Evolutionary conservation across 2,888 invertebrate genomes (phyloP).

Genomic region (Drosophila recens): DNA sequence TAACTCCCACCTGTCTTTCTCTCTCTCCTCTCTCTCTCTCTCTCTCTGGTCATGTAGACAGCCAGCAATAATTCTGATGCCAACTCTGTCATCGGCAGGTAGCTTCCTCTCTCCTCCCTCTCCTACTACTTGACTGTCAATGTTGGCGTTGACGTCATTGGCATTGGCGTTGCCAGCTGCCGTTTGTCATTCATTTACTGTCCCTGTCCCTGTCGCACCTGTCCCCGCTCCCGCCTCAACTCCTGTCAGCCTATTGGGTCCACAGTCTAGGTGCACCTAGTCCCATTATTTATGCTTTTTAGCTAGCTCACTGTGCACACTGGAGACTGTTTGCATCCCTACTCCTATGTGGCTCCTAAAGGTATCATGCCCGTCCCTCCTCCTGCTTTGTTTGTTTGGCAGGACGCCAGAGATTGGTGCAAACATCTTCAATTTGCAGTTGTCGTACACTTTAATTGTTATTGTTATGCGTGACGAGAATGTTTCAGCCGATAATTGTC

Average conservation of each 20-base stretch:
- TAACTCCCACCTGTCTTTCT: slow-evolving; percentile 4
- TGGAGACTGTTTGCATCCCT: slow-evolving; percentile 40
- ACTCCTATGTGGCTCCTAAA: slow-evolving; percentile 3
- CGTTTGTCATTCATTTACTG: slow-evolving; percentile 75
- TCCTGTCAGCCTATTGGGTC: not conserved
- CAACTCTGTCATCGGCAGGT: slow-evolving; percentile 33
- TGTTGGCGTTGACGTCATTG: slow-evolving; percentile 79
- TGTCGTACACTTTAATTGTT: slow-evolving; percentile 81
- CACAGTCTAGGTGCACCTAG: slow-evolving; percentile 8
- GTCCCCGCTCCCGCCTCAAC: not conserved
- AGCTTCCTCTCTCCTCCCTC: not conserved
- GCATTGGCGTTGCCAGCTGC: slow-evolving; percentile 62
- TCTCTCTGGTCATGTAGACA: slow-evolving; percentile 65
- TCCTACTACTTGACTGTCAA: slow-evolving; percentile 53
- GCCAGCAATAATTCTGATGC: slow-evolving; percentile 75
- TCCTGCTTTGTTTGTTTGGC: slow-evolving; percentile 17
- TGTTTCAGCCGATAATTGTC: slow-evolving; percentile 60
- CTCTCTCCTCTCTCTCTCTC: slow-evolving; percentile 3
- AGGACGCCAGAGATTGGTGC: slow-evolving; percentile 47
- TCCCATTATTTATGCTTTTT: slow-evolving; percentile 78
- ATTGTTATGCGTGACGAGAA: slow-evolving; percentile 68
- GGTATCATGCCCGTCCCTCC: slow-evolving; percentile 10
- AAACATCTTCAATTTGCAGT: slow-evolving; percentile 79
- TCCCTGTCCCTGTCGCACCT: slow-evolving; percentile 3
- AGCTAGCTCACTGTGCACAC: slow-evolving; percentile 53